phyloP scores from a whole-genome alignment of 2,797 vertebrate genomes.

The Squalus acanthias region DNA sequence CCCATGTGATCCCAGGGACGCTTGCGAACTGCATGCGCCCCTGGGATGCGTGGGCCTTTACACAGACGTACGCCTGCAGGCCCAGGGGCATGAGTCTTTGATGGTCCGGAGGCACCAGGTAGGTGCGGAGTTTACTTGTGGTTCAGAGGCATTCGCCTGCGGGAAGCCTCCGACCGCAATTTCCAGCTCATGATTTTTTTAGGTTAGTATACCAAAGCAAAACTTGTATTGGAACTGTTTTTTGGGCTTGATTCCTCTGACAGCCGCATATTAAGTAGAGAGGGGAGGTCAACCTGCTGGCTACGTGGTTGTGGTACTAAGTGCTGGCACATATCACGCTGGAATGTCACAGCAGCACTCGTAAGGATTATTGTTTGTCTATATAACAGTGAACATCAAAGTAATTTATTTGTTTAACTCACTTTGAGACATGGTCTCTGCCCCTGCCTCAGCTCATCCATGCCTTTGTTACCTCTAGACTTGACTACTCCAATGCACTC shows the following conservation, averaged over 20 bases:
- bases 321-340: background rate
- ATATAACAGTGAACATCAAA: background rate
- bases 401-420: background rate
- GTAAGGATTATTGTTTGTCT: background rate
- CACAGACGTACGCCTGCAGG: no score
- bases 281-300: background rate
- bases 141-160: no score
- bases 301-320: background rate
- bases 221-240: background rate
- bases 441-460: no score
- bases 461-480: no score
- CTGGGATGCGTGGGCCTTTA: no score
- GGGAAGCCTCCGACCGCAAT: no score
- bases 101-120: no score
- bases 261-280: background rate
- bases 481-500: no score
- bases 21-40: no score
- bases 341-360: background rate
- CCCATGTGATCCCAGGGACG: no score
- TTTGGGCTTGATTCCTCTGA: background rate
- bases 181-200: background rate
- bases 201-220: background rate
- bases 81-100: no score
- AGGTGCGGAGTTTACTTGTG: no score
- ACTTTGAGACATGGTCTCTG: background rate